Evolutionary conservation across 2,113 vertebrate genomes (phyloP).

Genomic region (Amphilophus citrinellus): DNA sequence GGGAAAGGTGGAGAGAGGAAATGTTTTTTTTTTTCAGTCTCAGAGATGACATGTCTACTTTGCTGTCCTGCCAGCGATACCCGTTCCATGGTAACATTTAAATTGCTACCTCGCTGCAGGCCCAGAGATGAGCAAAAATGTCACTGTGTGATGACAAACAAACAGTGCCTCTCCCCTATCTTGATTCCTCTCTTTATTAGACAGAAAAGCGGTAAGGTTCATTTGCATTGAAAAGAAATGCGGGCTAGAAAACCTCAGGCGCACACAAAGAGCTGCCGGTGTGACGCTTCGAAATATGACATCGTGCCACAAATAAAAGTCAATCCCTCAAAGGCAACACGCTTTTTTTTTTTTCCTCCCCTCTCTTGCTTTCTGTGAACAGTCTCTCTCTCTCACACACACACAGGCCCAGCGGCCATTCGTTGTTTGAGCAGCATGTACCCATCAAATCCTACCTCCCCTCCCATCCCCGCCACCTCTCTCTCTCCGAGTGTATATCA

Average conservation of each 20-base stretch:
- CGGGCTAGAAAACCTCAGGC: conserved; percentile 41
- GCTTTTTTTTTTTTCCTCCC: conserved; percentile 23
- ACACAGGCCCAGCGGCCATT: conserved; percentile 60
- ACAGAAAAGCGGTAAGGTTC: conserved; percentile 36
- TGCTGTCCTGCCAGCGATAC: conserved; percentile 40
- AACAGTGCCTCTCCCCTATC: conserved; percentile 46
- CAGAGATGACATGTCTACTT: conserved; percentile 44
- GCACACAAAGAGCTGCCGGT: conserved; percentile 45
- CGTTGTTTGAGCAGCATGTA: conserved; percentile 72
- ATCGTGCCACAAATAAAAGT: conserved; percentile 69
- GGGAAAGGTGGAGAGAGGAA: neutral
- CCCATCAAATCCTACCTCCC: conserved; percentile 67
- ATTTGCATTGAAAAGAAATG: conserved; percentile 66
- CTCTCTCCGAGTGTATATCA: conserved; percentile 54
- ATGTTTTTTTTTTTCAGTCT: conserved; percentile 13
- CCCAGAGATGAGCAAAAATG: conserved; percentile 65
- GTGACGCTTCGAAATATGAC: conserved; percentile 68
- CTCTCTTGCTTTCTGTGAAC: conserved; percentile 32
- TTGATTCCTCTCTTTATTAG: conserved; percentile 42
- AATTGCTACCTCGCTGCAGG: conserved; percentile 55
- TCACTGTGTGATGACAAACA: conserved; percentile 68
- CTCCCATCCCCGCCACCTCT: conserved; percentile 32
- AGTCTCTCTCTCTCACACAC: neutral
- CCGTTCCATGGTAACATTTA: conserved; percentile 71
- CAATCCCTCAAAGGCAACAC: conserved; percentile 61